Percentiles rank a stretch among this genome's conserved stretches.
phyloP scores from a whole-genome alignment of 2,797 vertebrate species.

The Rhincodon typus region DNA sequence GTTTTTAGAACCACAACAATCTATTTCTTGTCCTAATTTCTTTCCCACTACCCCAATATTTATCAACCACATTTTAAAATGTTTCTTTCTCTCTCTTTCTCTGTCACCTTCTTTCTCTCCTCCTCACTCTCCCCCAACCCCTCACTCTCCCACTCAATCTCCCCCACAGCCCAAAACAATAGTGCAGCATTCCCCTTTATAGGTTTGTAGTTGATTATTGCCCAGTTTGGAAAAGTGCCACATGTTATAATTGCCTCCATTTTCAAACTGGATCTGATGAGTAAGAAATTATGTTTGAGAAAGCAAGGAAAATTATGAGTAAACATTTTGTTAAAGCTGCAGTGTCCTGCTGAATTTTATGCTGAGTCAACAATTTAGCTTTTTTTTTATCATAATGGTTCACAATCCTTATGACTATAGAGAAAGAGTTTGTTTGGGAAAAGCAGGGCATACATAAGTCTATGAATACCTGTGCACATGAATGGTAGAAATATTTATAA shows the following conservation, averaged over 20 bases:
- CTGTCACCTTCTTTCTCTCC: not conserved
- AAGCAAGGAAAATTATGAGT: not conserved
- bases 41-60: not conserved
- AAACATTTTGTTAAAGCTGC: not conserved
- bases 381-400: not conserved
- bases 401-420: not conserved
- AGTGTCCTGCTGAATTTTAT: slow-evolving; percentile 8
- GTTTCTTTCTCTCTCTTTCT: not conserved
- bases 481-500: not conserved
- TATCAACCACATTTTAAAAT: not conserved
- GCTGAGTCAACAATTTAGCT: not conserved
- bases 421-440: not conserved
- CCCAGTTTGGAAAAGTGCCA: not conserved
- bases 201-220: not conserved
- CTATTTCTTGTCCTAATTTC: not conserved
- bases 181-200: not conserved
- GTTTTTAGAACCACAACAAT: not conserved
- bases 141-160: no score
- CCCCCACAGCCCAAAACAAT: no score
- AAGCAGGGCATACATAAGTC: not conserved
- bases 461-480: not conserved
- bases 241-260: not conserved
- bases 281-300: not conserved
- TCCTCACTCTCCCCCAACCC: no score
- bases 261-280: not conserved